These are phyloP conservation scores for Camponotus floridanus DNA, from an alignment of 1,140 invertebrate genomes.

Conservation along the genomic window DNA sequence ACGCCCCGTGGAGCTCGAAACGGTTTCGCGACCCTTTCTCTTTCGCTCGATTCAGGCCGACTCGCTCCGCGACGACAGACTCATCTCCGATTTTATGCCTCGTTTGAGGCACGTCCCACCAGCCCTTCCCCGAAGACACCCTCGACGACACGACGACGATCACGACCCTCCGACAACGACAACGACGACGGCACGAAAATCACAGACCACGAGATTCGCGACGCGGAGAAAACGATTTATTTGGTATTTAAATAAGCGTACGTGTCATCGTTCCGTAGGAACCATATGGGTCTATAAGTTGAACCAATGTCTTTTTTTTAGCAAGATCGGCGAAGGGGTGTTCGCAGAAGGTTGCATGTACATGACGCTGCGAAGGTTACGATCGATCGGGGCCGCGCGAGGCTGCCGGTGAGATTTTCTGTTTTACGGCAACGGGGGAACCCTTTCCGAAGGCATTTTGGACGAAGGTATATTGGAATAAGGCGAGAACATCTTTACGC, in stretches of 20 bases:
- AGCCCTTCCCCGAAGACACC: conserved; percentile 60
- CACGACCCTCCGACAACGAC: conserved; percentile 61
- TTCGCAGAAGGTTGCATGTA: conserved; percentile 47
- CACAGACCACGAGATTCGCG: conserved; percentile 70
- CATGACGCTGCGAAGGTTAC: conserved; percentile 44
- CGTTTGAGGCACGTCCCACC: conserved; percentile 71
- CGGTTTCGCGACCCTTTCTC: conserved; percentile 65
- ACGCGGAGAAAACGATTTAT: conserved; percentile 62
- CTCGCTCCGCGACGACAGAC: conserved; percentile 72
- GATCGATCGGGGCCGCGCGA: conserved; percentile 60
- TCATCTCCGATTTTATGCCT: conserved; percentile 79
- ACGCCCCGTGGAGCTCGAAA: conserved; percentile 68
- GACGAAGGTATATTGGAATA: conserved; percentile 33
- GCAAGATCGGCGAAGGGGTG: not conserved
- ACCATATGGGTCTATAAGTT: conserved; percentile 62
- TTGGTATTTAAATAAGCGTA: conserved; percentile 76
- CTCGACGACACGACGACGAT: conserved; percentile 43
- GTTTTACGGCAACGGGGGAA: conserved; percentile 34
- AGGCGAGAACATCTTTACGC: conserved; percentile 51
- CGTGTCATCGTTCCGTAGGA: conserved; percentile 14
- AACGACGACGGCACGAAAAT: conserved; percentile 67
- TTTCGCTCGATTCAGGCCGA: conserved; percentile 7
- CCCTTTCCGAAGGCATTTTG: conserved; percentile 29
- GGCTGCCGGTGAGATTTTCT: conserved; percentile 55
- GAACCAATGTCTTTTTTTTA: conserved; percentile 58